Conservation (phyloP, 92 coral and sea anemone species). For the Epizoanthus fatuus region DNA sequence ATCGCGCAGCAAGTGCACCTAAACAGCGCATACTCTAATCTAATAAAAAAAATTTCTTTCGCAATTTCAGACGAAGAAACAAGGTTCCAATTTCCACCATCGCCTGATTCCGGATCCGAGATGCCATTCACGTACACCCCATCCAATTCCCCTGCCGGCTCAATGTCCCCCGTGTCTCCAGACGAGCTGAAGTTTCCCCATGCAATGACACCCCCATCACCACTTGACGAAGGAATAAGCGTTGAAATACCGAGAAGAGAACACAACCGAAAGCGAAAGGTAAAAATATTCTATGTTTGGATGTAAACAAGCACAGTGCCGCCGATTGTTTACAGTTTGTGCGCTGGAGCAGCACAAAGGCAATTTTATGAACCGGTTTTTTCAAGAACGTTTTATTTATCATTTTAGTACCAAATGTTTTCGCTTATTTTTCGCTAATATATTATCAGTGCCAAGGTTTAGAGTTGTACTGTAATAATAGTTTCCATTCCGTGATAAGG, state of each 20-base stretch:
- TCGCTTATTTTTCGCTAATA: not conserved
- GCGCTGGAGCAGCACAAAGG: not conserved
- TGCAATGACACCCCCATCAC: slow-evolving; percentile 63
- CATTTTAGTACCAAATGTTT: not conserved
- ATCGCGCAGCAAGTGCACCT: not conserved
- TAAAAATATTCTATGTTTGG: slow-evolving; percentile 25
- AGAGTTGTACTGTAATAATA: not conserved
- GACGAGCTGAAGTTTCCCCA: slow-evolving; percentile 77
- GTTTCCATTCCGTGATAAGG: not conserved
- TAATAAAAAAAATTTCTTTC: slow-evolving; percentile 28
- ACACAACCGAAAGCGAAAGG: slow-evolving; percentile 88
- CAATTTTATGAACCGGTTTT: slow-evolving; percentile 2
- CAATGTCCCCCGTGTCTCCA: slow-evolving; percentile 69
- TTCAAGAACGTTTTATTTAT: not conserved
- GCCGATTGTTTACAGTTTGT: slow-evolving; percentile 16
- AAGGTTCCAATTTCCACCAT: slow-evolving; percentile 69
- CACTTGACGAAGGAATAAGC: slow-evolving; percentile 85
- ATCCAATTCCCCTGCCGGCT: slow-evolving; percentile 67
- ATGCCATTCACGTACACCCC: slow-evolving; percentile 73
- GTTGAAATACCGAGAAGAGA: slow-evolving; percentile 83
- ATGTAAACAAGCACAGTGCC: slow-evolving; percentile 3
- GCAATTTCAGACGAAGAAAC: slow-evolving; percentile 62
- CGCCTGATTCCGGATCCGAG: slow-evolving; percentile 93
- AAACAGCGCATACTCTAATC: slow-evolving; percentile 16
- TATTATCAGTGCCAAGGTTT: not conserved